Evolutionary conservation across 2,113 vertebrate genomes (phyloP).

Genomic region (Pachyramphus minor): DNA sequence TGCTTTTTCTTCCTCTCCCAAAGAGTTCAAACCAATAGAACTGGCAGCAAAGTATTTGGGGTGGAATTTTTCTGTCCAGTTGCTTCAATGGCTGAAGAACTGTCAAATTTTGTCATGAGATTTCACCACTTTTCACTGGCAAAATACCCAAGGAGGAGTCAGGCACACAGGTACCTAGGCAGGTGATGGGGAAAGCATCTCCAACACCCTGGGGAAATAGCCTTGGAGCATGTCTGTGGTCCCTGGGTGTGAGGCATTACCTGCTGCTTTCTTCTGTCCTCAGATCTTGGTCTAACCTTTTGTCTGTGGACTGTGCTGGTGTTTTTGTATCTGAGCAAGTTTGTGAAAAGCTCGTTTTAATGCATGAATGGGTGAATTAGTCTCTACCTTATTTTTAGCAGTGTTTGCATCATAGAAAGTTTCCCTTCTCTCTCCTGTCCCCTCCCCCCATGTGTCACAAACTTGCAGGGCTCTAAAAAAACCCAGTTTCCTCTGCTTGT

Average conservation of each 20-base stretch:
- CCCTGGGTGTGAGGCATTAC: not conserved
- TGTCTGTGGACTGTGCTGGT: not conserved
- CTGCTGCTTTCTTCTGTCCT: not conserved
- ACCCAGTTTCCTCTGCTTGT: fast-evolving
- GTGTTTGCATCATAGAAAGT: not conserved
- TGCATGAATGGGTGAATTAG: not conserved
- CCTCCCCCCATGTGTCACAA: not conserved
- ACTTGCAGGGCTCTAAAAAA: not conserved
- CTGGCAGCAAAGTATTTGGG: not conserved
- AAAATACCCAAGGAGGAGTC: fast-evolving
- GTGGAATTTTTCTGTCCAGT: not conserved
- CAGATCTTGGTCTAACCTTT: not conserved
- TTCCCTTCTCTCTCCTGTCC: not conserved
- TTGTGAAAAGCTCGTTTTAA: not conserved
- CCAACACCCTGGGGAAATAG: not conserved
- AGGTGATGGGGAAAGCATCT: not conserved
- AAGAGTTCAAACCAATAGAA: not conserved
- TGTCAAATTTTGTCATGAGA: not conserved
- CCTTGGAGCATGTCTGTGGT: fast-evolving
- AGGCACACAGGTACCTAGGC: fast-evolving
- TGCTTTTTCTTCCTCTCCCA: no score
- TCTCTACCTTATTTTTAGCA: not conserved
- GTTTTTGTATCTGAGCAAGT: not conserved
- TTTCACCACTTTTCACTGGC: not conserved
- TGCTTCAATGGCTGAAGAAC: not conserved